Conservation (phyloP, 2,888 invertebrate species). For the Andricus quercusramuli region DNA sequence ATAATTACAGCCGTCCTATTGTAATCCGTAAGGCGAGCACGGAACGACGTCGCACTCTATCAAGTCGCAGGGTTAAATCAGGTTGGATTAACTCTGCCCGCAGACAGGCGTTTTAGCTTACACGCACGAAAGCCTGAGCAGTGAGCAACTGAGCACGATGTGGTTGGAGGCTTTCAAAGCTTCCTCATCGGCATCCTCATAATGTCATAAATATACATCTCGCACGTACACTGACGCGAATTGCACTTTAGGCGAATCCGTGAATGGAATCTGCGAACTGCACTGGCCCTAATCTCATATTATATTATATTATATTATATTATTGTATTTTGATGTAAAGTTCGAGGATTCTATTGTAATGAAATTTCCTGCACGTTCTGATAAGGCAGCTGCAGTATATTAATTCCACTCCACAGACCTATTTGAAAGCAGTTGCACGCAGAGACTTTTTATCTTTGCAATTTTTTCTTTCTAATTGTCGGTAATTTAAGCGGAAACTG, state of each 20-base stretch:
- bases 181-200: slow-evolving; percentile 26
- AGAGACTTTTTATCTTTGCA: too few species aligned
- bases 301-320: not conserved
- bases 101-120: slow-evolving; percentile 33
- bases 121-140: slow-evolving; percentile 29
- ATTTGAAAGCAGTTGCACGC: too few species aligned
- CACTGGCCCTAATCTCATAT: not conserved
- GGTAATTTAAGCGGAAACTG: too few species aligned
- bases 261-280: slow-evolving; percentile 16
- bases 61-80: slow-evolving; percentile 37
- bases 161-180: slow-evolving; percentile 17
- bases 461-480: too few species aligned
- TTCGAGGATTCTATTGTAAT: not conserved
- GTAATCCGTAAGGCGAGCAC: slow-evolving; percentile 36
- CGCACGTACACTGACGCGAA: slow-evolving; percentile 1
- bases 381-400: too few species aligned
- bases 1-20: slow-evolving; percentile 39
- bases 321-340: slow-evolving; percentile 23
- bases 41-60: slow-evolving; percentile 32
- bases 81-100: slow-evolving; percentile 38
- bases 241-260: slow-evolving; percentile 25
- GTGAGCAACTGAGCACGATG: not conserved
- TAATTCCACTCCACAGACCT: too few species aligned
- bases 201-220: slow-evolving; percentile 22
- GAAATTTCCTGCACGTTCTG: not conserved